Conservation (phyloP, 2,113 vertebrate species). For the Microcebus murinus region DNA sequence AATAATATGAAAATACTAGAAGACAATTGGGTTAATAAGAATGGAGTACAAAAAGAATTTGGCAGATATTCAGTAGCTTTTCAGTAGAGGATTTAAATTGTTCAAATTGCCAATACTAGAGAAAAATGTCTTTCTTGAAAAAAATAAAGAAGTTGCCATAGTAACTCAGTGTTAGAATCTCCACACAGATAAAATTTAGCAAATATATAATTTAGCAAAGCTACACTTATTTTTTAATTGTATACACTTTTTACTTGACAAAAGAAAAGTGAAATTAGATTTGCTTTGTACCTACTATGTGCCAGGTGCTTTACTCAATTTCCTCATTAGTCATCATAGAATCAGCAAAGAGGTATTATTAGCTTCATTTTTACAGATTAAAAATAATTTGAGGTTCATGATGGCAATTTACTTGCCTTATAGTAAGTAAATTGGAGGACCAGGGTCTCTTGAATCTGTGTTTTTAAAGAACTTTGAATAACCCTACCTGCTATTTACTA, state of each 20-base stretch:
- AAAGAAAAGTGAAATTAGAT: constrained; percentile 61
- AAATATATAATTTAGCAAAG: constrained; percentile 84
- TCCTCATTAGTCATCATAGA: neutral
- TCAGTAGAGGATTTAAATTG: constrained; percentile 45
- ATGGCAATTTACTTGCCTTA: neutral
- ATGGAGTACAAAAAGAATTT: neutral
- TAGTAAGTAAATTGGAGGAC: neutral
- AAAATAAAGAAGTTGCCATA: constrained; percentile 86
- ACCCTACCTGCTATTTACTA: neutral
- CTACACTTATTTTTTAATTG: constrained; percentile 80
- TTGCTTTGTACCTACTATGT: constrained; percentile 41
- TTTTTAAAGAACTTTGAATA: constrained; percentile 12
- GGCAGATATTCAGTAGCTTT: constrained; percentile 33
- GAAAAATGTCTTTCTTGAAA: constrained; percentile 83
- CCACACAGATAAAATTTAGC: constrained; percentile 86
- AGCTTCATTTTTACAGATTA: neutral
- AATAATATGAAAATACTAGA: constrained; percentile 48
- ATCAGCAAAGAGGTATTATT: neutral
- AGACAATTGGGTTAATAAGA: neutral
- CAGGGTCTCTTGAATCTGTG: neutral
- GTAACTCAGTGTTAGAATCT: constrained; percentile 83
- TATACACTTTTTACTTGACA: constrained; percentile 77
- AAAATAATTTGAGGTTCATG: neutral
- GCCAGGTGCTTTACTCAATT: neutral
- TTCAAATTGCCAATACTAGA: constrained; percentile 76